A percentile compares a stretch with the other conserved stretches of the same genome.
Evolutionary conservation across 2,888 invertebrate species (phyloP).

Genomic region (Cheiracanthium punctorium): DNA sequence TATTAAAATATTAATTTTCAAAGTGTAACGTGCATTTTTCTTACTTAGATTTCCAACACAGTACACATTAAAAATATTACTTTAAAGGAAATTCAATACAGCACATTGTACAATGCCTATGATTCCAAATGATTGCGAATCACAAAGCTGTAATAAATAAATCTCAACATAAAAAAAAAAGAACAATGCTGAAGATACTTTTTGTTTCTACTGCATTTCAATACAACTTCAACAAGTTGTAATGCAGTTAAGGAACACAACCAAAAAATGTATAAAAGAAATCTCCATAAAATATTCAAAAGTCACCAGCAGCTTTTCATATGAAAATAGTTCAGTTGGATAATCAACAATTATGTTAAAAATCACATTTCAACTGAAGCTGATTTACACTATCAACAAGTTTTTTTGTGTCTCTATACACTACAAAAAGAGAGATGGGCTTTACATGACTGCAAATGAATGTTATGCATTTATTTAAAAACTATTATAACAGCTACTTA

Average conservation of each 20-base stretch:
- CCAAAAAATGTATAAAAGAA: neutral
- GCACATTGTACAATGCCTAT: neutral
- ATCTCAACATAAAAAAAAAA: neutral
- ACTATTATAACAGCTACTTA: too few species aligned
- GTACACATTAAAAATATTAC: neutral
- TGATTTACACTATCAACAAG: slow-evolving; percentile 46
- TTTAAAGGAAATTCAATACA: too few species aligned
- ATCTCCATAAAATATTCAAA: neutral
- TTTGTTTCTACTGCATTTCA: neutral
- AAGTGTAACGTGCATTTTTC: neutral
- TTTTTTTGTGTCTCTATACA: slow-evolving; percentile 36
- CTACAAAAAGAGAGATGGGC: slow-evolving; percentile 27
- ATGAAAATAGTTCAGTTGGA: slow-evolving; percentile 66
- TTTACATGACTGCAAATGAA: neutral
- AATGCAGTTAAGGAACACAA: neutral
- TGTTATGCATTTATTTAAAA: too few species aligned
- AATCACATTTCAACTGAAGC: slow-evolving; percentile 44
- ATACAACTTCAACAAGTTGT: neutral
- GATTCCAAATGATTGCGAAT: neutral
- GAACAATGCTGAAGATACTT: neutral
- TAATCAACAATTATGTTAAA: slow-evolving; percentile 48
- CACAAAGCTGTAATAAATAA: slow-evolving; percentile 5
- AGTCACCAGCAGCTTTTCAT: slow-evolving; percentile 28
- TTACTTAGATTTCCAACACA: neutral
- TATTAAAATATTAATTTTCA: too few species aligned